Evolutionary conservation across 2,888 invertebrate genomes (phyloP).

Genomic region (Drosophila subsilvestris): DNA sequence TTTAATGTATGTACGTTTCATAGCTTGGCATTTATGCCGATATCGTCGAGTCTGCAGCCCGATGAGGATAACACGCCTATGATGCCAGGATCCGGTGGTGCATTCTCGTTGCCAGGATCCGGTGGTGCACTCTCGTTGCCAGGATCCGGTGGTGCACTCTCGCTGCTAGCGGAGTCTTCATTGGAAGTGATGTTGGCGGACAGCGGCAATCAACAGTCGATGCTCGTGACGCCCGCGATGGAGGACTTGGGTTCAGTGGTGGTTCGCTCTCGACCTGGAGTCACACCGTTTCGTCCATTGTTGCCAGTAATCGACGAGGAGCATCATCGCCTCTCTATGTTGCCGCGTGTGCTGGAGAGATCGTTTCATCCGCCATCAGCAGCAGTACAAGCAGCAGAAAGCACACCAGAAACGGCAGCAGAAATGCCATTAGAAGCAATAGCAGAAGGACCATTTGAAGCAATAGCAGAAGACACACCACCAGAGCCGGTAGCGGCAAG

Average conservation of each 20-base stretch:
- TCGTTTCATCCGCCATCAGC: not conserved
- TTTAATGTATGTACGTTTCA: not conserved
- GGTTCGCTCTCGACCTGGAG: conserved; percentile 1
- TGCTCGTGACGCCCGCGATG: not conserved
- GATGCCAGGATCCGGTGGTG: not conserved
- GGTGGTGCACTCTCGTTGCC: too few relatives aligned
- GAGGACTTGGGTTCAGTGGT: not conserved
- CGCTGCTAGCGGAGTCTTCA: not conserved
- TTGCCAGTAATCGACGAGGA: conserved; percentile 29
- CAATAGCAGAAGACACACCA: not conserved
- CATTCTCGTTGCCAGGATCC: too few relatives aligned
- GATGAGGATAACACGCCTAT: not conserved
- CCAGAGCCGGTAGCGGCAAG: not conserved
- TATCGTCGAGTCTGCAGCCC: not conserved
- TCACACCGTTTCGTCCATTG: conserved; percentile 3
- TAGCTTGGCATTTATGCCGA: not conserved
- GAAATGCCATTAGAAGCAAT: too few relatives aligned
- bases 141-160: not conserved
- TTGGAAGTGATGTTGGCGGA: not conserved
- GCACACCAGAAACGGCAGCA: too few relatives aligned
- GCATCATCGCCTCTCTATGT: not conserved
- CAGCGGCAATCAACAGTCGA: not conserved
- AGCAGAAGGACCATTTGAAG: not conserved
- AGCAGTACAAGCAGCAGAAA: not conserved
- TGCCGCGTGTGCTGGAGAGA: conserved; percentile 3